A percentile compares a stretch with the other conserved stretches of the same genome.
These are phyloP conservation scores for Pammene fasciana DNA, from an alignment of 2,888 invertebrate species.

Conservation along the genomic window DNA sequence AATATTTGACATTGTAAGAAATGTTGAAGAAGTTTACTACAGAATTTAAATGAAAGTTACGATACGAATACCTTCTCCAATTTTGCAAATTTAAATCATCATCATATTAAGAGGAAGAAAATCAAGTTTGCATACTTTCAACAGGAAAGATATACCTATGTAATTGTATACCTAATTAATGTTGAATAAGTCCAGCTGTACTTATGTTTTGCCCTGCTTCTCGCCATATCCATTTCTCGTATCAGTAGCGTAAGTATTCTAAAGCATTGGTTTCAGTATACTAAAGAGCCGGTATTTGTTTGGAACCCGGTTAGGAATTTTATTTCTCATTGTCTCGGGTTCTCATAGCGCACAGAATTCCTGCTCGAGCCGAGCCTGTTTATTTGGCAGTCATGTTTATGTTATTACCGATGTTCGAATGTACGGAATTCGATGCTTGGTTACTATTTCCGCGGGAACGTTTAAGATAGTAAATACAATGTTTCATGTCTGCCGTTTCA, in stretches of 20 bases:
- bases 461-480: not conserved
- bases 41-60: too few species aligned
- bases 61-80: too few species aligned
- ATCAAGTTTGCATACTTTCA: too few species aligned
- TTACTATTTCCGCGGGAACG: slow-evolving; percentile 16
- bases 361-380: slow-evolving; percentile 32
- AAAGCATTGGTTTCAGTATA: slow-evolving; percentile 18
- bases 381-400: slow-evolving; percentile 43
- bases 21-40: too few species aligned
- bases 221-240: not conserved
- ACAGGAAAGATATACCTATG: too few species aligned
- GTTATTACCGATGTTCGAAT: slow-evolving; percentile 42
- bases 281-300: slow-evolving; percentile 35
- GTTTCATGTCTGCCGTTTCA: not conserved
- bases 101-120: too few species aligned
- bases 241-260: not conserved
- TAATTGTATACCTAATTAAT: too few species aligned
- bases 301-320: slow-evolving; percentile 31
- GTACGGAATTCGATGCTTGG: slow-evolving; percentile 37
- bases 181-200: too few species aligned
- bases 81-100: too few species aligned
- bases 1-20: too few species aligned
- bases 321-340: slow-evolving; percentile 33
- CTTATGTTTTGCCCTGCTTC: not conserved
- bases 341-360: slow-evolving; percentile 41